A percentile compares a stretch with the other conserved stretches of the same genome.
Evolutionary conservation across 2,113 vertebrate species (phyloP).

Genomic region (Tragelaphus imberbis): DNA sequence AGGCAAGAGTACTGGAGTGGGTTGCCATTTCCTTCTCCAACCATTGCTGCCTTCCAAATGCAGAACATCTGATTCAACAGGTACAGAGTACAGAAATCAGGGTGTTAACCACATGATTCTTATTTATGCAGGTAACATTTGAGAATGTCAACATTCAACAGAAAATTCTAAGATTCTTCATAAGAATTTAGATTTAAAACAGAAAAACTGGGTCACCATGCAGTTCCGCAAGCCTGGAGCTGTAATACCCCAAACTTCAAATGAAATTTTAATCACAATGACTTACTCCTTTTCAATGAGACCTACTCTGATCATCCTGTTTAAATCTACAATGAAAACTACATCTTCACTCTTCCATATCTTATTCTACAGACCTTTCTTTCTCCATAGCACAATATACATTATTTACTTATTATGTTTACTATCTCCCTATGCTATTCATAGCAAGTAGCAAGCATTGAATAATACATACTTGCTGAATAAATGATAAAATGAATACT

Average conservation of each 20-base stretch:
- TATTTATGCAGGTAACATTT: not conserved
- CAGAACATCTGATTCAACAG: not conserved
- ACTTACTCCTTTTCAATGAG: not conserved
- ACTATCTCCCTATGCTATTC: not conserved
- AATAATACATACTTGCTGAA: not conserved
- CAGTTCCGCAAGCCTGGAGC: not conserved
- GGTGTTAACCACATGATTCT: not conserved
- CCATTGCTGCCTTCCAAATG: not conserved
- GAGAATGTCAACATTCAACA: slow-evolving; percentile 22
- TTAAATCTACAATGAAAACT: not conserved
- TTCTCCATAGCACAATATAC: not conserved
- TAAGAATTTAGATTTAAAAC: not conserved
- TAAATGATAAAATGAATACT: not conserved
- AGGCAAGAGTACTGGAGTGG: too few species aligned
- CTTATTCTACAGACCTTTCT: not conserved
- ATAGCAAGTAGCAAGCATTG: not conserved
- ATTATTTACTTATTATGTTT: not conserved
- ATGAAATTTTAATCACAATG: not conserved
- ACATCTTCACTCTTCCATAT: not conserved
- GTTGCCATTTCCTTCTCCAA: not conserved
- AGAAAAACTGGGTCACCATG: not conserved
- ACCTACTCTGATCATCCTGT: not conserved
- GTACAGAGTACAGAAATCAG: not conserved
- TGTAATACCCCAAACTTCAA: not conserved
- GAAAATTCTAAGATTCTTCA: not conserved